Evolutionary conservation across 2,888 invertebrate species (phyloP).

Genomic region (Schizaphis graminum): DNA sequence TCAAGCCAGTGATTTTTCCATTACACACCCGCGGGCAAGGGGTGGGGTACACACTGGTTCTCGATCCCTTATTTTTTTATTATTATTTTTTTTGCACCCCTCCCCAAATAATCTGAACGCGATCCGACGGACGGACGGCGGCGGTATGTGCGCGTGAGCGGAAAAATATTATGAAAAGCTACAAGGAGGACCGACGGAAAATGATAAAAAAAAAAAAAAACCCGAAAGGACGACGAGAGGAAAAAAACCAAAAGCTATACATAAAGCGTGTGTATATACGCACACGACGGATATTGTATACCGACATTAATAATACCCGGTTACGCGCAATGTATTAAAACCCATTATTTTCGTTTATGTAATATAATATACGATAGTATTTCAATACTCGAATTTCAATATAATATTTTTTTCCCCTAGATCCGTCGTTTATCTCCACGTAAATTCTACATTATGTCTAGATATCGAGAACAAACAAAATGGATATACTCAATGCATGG

Average conservation of each 20-base stretch:
- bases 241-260: conserved; percentile 35
- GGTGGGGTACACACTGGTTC: background rate
- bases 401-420: background rate
- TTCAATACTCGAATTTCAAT: conserved; percentile 43
- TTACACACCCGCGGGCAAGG: conserved; percentile 25
- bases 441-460: conserved; percentile 24
- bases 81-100: background rate
- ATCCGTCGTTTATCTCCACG: conserved; percentile 35
- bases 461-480: background rate
- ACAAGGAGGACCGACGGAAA: conserved; percentile 19
- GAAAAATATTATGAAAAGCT: conserved; percentile 21
- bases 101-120: conserved; percentile 35
- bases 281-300: conserved; percentile 3
- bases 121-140: background rate
- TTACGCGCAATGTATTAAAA: conserved; percentile 39
- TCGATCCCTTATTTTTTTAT: conserved; percentile 52
- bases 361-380: background rate
- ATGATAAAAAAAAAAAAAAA: conserved; percentile 33
- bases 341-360: conserved; percentile 54
- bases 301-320: conserved; percentile 55
- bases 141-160: conserved; percentile 9
- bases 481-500: background rate
- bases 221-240: background rate
- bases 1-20: conserved; percentile 65
- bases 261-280: background rate